Conservation (phyloP, 2,797 vertebrate species). For the Echeneis naucrates region DNA sequence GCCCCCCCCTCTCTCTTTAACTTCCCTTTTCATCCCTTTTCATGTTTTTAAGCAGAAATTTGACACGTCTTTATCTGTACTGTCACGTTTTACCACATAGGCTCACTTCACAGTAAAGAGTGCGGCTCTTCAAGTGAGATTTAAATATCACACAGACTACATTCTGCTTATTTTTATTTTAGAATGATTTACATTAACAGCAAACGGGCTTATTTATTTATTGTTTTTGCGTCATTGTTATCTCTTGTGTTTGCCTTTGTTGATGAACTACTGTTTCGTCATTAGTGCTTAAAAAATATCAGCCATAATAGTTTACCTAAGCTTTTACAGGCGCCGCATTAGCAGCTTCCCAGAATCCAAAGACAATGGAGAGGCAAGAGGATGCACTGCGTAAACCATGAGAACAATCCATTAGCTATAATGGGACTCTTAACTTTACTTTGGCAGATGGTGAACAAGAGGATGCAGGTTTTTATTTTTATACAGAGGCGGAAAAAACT, state of each 20-base stretch:
- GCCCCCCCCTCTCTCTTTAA: neutral
- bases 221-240: slow-evolving; percentile 13
- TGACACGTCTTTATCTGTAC: slow-evolving; percentile 6
- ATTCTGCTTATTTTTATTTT: neutral
- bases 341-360: slow-evolving; percentile 59
- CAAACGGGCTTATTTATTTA: slow-evolving; percentile 2
- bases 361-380: slow-evolving; percentile 73
- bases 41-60: slow-evolving; percentile 35
- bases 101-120: neutral
- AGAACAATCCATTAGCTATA: slow-evolving; percentile 73
- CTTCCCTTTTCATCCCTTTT: slow-evolving; percentile 14
- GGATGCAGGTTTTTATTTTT: slow-evolving; percentile 65
- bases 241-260: slow-evolving; percentile 25
- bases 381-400: slow-evolving; percentile 65
- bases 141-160: slow-evolving; percentile 3
- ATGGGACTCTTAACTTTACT: slow-evolving; percentile 51
- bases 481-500: slow-evolving; percentile 12
- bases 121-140: neutral
- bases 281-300: slow-evolving; percentile 34
- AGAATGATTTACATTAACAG: neutral
- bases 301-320: slow-evolving; percentile 69
- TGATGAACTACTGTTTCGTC: slow-evolving; percentile 37
- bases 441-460: slow-evolving; percentile 43
- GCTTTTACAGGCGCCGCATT: slow-evolving; percentile 54
- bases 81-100: neutral